phyloP scores from a whole-genome alignment of 2,888 invertebrate species.

The Lottia scabra region DNA sequence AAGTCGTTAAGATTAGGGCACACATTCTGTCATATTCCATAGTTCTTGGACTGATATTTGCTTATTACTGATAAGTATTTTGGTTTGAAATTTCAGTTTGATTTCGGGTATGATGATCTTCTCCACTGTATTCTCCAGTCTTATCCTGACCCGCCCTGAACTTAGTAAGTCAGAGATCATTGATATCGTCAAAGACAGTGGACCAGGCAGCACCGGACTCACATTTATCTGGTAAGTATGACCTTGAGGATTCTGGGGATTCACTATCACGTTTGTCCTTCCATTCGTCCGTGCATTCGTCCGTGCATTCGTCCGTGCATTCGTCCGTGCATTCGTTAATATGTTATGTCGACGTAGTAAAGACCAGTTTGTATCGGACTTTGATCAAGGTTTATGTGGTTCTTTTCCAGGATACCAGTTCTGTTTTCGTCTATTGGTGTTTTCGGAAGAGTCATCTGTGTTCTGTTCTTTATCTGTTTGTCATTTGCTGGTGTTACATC shows the following conservation, averaged over 20 bases:
- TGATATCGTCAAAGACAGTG: constrained; percentile 53
- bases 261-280: no score
- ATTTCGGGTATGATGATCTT: constrained; percentile 60
- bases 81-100: constrained; percentile 41
- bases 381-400: no score
- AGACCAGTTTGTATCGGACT: no score
- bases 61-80: no score
- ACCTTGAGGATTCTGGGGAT: background rate
- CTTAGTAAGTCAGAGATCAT: constrained; percentile 45
- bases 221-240: constrained; percentile 62
- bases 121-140: constrained; percentile 55
- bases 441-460: constrained; percentile 52
- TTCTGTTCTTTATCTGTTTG: constrained; percentile 59
- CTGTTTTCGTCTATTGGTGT: constrained; percentile 51
- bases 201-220: constrained; percentile 62
- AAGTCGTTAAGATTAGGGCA: no score
- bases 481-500: constrained; percentile 62
- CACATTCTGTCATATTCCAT: no score
- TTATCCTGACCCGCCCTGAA: constrained; percentile 35
- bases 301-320: no score
- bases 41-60: no score
- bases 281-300: no score
- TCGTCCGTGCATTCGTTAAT: no score
- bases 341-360: no score
- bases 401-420: constrained; percentile 55